Evolutionary conservation across 2,113 vertebrate species (phyloP).

Genomic region (Todiramphus chloris): DNA sequence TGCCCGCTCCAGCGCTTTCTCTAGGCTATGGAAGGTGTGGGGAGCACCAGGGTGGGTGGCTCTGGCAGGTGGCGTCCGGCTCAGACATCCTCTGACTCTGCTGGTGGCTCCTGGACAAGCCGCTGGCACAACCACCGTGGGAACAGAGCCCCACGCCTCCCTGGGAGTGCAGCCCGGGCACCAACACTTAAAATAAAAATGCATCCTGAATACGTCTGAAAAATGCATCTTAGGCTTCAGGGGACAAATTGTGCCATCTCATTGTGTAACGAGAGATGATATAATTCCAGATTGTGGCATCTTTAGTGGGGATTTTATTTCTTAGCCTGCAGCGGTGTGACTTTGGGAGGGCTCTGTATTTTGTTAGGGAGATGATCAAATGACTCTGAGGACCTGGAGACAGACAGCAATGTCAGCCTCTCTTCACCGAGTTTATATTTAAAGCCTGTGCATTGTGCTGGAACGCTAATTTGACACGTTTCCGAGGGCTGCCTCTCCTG

Average conservation of each 20-base stretch:
- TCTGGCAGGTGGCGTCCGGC: accelerated
- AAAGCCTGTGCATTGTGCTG: background rate
- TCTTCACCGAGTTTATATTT: background rate
- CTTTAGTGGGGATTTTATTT: background rate
- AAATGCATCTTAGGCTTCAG: background rate
- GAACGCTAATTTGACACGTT: background rate
- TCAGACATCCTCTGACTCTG: background rate
- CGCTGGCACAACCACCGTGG: accelerated
- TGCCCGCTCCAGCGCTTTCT: background rate
- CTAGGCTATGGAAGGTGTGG: accelerated
- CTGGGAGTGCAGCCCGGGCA: background rate
- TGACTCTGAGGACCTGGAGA: background rate
- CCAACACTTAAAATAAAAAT: background rate
- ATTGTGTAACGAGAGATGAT: background rate
- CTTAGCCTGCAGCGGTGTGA: background rate
- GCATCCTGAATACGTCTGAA: background rate
- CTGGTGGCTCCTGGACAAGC: accelerated
- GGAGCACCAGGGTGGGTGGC: background rate
- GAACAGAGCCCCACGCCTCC: background rate
- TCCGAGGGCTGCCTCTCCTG: background rate
- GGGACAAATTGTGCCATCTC: background rate
- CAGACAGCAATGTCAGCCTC: background rate
- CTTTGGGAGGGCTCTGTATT: background rate
- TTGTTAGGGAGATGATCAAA: background rate
- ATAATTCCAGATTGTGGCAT: background rate